Evolutionary conservation across 2,113 vertebrate genomes (phyloP), one percentile per base, ranked within the genome.

Genomic region (Ptilonorhynchus violaceus): DNA sequence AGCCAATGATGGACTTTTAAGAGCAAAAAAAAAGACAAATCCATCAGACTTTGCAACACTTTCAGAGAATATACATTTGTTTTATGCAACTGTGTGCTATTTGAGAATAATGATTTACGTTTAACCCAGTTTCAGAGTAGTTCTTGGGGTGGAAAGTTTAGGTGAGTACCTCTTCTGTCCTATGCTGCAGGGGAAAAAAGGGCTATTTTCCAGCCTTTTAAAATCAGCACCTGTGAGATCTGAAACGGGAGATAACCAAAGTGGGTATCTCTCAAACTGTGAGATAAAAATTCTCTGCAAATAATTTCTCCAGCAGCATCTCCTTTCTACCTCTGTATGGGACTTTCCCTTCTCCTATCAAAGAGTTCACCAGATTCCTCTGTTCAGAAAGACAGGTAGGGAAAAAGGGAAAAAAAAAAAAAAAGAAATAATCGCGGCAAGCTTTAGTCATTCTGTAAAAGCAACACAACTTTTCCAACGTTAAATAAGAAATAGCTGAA

Each of bases 371-470:
- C 18, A 52, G 0, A 18, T 44, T 39, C 12, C 4, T n/a, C 23
- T 49, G 13, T 24, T 35, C 31, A 62, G n/a, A 68, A 77, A 64
- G 11, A n/a, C 2, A n/a, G 0, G 1, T 0, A 3, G 17, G 3
- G 9, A 2, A 44, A 58, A 56, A 35, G 2, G 7, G 7, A 3
- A 4, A 25, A 31, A 52, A n/a, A 46, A 31, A 16, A 5, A 22
- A 3, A 10, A 27, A 31, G 0, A 22, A 31, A 19, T 2, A 39
- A 11, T 4, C 33, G 11, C 14, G 8, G 11, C 9, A 70, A 44
- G 12, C 24, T 25, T 47, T 52, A 52, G 30, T 46, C 4, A 9
- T 50, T 70, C 37, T 39, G 1, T 10, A 41, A 82, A 89, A 75
- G 19, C 15, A 75, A 10, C 6, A 23, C 5, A 33, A 67, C 14